Conservation (phyloP, 1,140 invertebrate species). For the Dolichoris vasculosae region DNA sequence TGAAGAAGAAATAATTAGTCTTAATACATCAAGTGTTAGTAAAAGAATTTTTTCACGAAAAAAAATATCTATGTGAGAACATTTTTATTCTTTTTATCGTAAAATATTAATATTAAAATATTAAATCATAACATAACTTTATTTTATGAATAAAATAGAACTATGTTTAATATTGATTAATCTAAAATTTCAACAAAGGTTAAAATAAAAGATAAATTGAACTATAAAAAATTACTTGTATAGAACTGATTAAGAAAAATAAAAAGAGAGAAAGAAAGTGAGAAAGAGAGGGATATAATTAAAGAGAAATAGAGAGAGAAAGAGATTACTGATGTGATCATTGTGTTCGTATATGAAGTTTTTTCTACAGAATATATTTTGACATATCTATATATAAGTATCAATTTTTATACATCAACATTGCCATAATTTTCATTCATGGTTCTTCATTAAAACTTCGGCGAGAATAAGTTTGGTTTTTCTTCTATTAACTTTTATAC, state of each 20-base stretch:
- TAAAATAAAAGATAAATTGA: slow-evolving; percentile 5
- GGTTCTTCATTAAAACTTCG: slow-evolving; percentile 13
- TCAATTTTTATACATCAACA: slow-evolving; percentile 20
- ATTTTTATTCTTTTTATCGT: no score
- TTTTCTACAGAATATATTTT: slow-evolving; percentile 13
- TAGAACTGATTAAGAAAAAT: neutral
- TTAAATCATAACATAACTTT: no score
- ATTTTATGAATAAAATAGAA: no score
- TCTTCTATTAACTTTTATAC: neutral
- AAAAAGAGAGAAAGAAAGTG: neutral
- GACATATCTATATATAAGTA: neutral
- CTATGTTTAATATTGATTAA: no score
- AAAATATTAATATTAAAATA: no score
- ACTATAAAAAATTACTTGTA: neutral
- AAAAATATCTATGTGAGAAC: no score
- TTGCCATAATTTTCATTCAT: neutral
- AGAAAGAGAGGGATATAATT: neutral
- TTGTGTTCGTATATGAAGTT: slow-evolving; percentile 24
- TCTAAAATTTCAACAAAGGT: no score
- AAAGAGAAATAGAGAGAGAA: neutral
- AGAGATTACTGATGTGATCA: slow-evolving; percentile 18
- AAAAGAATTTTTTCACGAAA: no score
- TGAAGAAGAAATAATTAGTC: no score
- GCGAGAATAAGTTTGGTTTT: neutral
- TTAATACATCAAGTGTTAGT: no score